Base-by-base conservation (phyloP, 2,113 vertebrate genomes). In the Butastur rufipennis region DNA sequence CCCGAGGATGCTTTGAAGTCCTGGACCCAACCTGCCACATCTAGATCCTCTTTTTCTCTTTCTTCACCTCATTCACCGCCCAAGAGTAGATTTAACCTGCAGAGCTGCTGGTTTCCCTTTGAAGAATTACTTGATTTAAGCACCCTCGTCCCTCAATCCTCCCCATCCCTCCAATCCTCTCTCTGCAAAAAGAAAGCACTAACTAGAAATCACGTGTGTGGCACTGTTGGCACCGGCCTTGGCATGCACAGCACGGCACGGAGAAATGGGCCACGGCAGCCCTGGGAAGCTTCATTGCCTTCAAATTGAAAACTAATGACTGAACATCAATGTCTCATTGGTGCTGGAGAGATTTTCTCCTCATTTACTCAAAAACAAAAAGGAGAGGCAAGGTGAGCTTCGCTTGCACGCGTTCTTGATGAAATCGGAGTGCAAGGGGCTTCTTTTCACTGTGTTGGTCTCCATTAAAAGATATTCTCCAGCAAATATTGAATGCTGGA, bases 181-280 rank as follows among this genome's bases (percentile, higher is more conserved):
- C 47, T 27, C 55, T 9, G 10, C 23, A 48, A 47, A 87, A 79
- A 40, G 40, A 22, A 74, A 82, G n/a, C 2, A 4, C 42, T 16
- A 11, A 27, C 40, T 94, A n/a, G 32, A 68, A 75, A 71, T 32
- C 32, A 11, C 7, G 0, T 6, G 5, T 10, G 36, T 62, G 53
- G 23, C 84, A 20, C 47, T 7, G 31, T 19, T 72, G 93, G 61
- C 86, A 81, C 27, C 9, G 2, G 45, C 50, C 56, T 66, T 50
- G 50, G 27, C 48, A 63, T 26, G 40, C 53, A 26, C 9, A 2
- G 52, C 74, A 27, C 11, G 4, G 48, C 26, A 12, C 1, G 2
- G 61, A 62, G 27, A 66, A n/a, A 38, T 1, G 34, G n/a, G 43
- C 34, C 52, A 13, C 0, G 0, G 55, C 45, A 40, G 47, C 6